Percentiles rank a stretch among this genome's conserved stretches.
Conservation (phyloP, 2,113 vertebrate species). For the Hassar affinis region DNA sequence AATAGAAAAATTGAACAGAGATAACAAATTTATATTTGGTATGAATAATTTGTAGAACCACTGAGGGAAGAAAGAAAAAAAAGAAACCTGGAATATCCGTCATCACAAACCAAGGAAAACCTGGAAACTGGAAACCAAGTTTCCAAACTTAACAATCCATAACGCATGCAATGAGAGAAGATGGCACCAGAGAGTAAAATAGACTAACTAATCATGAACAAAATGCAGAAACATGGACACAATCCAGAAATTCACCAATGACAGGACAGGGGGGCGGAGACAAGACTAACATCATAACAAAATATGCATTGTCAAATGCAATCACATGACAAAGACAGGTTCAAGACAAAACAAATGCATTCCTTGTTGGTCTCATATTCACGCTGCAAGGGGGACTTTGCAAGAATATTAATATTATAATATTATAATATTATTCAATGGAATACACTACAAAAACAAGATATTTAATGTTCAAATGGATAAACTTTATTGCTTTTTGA, state of each 20-base stretch:
- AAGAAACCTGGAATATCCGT: not conserved
- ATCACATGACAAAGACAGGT: not conserved
- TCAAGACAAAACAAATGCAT: too few relatives aligned
- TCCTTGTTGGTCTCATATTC: too few relatives aligned
- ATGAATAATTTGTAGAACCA: not conserved
- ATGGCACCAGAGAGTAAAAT: not conserved
- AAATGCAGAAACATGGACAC: not conserved
- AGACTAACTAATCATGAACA: not conserved
- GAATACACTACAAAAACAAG: too few relatives aligned
- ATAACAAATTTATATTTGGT: constrained; percentile 19
- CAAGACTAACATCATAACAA: too few relatives aligned
- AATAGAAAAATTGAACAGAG: constrained; percentile 34
- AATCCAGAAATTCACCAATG: not conserved
- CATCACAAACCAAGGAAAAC: not conserved
- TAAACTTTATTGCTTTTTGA: too few relatives aligned
- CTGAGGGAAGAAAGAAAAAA: not conserved
- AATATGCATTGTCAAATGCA: not conserved
- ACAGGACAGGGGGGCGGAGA: not conserved
- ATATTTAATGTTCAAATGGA: too few relatives aligned
- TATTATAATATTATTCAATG: too few relatives aligned
- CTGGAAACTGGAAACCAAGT: not conserved
- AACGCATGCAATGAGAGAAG: not conserved
- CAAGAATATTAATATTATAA: not conserved
- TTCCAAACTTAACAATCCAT: not conserved
- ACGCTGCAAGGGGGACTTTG: not conserved